Percentiles rank a stretch among this genome's conserved stretches.
Conservation (phyloP, 2,797 vertebrate genomes). For the Alectoris magna region DNA sequence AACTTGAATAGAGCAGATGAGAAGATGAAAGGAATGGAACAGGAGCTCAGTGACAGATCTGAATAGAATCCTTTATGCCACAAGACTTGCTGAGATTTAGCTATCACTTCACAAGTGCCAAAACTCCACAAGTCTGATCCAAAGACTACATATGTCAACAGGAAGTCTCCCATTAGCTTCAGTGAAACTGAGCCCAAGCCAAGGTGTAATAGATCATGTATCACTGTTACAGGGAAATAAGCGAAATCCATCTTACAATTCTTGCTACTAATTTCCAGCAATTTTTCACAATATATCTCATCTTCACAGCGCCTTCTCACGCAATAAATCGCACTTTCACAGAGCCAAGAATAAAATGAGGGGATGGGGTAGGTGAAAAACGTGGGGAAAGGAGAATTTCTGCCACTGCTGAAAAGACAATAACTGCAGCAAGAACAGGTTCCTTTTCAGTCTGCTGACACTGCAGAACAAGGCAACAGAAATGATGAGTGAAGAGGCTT, state of each 20-base stretch:
- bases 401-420: background rate
- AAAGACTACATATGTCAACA: slow-evolving; percentile 58
- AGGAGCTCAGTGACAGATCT: slow-evolving; percentile 49
- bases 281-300: slow-evolving; percentile 42
- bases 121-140: slow-evolving; percentile 56
- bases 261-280: background rate
- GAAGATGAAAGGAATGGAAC: slow-evolving; percentile 58
- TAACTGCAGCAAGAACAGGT: background rate
- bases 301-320: slow-evolving; percentile 30
- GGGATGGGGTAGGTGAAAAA: background rate
- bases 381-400: background rate
- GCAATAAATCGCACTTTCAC: slow-evolving; percentile 43
- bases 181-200: slow-evolving; percentile 44
- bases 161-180: slow-evolving; percentile 57
- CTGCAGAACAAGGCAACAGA: background rate
- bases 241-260: slow-evolving; percentile 40
- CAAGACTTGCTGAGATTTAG: slow-evolving; percentile 55
- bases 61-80: slow-evolving; percentile 56
- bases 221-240: background rate
- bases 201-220: slow-evolving; percentile 30
- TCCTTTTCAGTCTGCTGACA: background rate
- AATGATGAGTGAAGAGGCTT: background rate
- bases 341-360: background rate
- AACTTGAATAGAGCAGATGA: slow-evolving; percentile 51
- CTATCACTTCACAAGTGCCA: slow-evolving; percentile 42